Evolutionary conservation across 2,888 invertebrate species (phyloP).

Genomic region (Xanthia icteritia): DNA sequence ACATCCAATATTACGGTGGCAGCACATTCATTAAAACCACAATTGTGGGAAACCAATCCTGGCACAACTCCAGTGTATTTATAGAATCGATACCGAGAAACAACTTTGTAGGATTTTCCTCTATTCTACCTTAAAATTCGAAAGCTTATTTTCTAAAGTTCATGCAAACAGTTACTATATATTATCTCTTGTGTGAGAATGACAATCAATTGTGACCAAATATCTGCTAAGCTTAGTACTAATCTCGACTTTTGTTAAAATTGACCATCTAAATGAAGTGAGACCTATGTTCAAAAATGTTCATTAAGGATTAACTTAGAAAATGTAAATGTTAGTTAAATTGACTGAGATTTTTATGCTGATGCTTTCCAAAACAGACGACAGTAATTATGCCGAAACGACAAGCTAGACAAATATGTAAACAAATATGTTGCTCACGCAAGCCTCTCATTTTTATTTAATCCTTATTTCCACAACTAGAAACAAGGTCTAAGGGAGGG

Average conservation of each 20-base stretch:
- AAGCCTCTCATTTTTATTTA: not conserved
- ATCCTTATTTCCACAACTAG: not conserved
- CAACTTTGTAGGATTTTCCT: slow-evolving; percentile 24
- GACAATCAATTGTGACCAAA: not conserved
- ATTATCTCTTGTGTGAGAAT: not conserved
- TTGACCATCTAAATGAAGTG: not conserved
- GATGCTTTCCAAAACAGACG: not conserved
- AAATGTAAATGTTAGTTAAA: not conserved
- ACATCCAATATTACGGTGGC: slow-evolving; percentile 29
- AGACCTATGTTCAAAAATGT: not conserved
- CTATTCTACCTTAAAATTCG: slow-evolving; percentile 1
- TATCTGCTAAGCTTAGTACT: not conserved
- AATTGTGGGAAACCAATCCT: slow-evolving; percentile 58
- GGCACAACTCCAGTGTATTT: slow-evolving; percentile 60
- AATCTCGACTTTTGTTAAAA: not conserved
- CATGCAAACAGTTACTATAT: not conserved
- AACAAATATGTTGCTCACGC: not conserved
- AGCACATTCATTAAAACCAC: slow-evolving; percentile 51
- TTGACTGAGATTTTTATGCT: not conserved
- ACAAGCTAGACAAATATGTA: not conserved
- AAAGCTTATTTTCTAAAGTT: not conserved
- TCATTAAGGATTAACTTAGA: not conserved
- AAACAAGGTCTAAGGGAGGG: not conserved
- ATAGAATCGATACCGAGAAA: slow-evolving; percentile 46
- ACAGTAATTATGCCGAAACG: not conserved